A percentile compares a stretch with the other conserved stretches of the same genome.
Conservation (phyloP, 2,113 vertebrate species). For the Rhagologus leucostigma region DNA sequence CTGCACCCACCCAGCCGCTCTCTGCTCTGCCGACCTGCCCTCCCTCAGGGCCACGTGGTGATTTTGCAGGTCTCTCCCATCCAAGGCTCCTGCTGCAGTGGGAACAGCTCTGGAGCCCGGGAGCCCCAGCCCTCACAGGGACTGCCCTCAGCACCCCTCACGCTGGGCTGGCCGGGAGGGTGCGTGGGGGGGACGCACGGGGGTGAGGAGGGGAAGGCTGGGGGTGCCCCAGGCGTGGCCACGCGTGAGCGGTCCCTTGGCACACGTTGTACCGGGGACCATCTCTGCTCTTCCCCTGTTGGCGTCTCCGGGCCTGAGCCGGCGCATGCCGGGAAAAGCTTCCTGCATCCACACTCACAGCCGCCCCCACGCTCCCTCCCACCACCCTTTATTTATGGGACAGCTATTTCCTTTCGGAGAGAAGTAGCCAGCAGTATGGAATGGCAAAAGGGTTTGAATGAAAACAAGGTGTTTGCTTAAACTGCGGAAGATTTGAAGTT, state of each 20-base stretch:
- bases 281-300: not conserved
- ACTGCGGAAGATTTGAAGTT: not conserved
- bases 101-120: not conserved
- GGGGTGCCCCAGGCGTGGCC: not conserved
- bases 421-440: constrained; percentile 16
- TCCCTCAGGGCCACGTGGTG: accelerated
- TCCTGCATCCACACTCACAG: not conserved
- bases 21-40: not conserved
- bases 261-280: accelerated
- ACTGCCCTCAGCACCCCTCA: accelerated
- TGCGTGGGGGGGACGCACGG: accelerated
- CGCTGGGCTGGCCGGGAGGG: accelerated
- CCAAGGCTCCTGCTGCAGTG: not conserved
- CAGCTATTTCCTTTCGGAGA: constrained; percentile 61
- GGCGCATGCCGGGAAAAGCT: not conserved
- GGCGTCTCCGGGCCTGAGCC: accelerated
- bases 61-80: not conserved
- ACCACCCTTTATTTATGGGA: constrained; percentile 58
- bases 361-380: not conserved
- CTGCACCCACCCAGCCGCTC: not conserved
- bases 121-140: not conserved
- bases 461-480: not conserved
- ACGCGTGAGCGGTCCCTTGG: accelerated
- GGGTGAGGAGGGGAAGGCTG: not conserved
- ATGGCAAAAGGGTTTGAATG: not conserved